Evolutionary conservation across 2,797 vertebrate genomes (phyloP), one percentile per base, ranked within the genome.

Genomic region (Platalea minor): DNA sequence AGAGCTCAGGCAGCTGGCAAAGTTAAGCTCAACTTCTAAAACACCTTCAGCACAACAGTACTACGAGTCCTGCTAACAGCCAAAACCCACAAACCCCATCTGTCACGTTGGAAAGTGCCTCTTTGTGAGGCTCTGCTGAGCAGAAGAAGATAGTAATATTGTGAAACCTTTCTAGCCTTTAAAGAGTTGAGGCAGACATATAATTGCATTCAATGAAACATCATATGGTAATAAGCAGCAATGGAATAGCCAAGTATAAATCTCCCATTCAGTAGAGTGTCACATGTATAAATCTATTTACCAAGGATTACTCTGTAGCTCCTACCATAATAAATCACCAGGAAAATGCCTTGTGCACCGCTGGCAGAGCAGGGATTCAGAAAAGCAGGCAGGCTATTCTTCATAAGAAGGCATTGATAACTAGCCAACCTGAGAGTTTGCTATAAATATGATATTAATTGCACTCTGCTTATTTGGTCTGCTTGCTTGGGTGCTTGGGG

Each of bases 271-370:
- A 93, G 33, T 5, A 59, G 81, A 95, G 33, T 82, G 85, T 90
- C 84, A 91, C 93, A 73, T 39, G 19, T 59, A 94, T 92, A 95
- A 91, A 95, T 95, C 95, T 96, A 83, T 97, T 95, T 96, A 93
- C 75, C 69, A 78, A 84, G 65, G 68, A 83, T 82, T 68, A 86
- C 60, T 91, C 59, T 88, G 51, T 39, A 91, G 68, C 68, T 89
- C 51, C 56, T 29, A 25, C 59, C 60, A 35, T 21, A 80, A 94
- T 85, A 93, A 95, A 88, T 93, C 87, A 89, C 8, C 39, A 48
- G 61, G 54, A 78, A 84, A 80, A 91, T n/a, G 73, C 69, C 88
- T 86, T 51, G 61, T 75, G 91, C 68, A 79, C 45, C 2, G 6
- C 57, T n/a, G 88, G 57, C 43, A 69, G 82, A 93, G 76, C 45